Evolutionary conservation across 2,797 vertebrate species (phyloP).

Genomic region (Eupleurogrammus muticus): DNA sequence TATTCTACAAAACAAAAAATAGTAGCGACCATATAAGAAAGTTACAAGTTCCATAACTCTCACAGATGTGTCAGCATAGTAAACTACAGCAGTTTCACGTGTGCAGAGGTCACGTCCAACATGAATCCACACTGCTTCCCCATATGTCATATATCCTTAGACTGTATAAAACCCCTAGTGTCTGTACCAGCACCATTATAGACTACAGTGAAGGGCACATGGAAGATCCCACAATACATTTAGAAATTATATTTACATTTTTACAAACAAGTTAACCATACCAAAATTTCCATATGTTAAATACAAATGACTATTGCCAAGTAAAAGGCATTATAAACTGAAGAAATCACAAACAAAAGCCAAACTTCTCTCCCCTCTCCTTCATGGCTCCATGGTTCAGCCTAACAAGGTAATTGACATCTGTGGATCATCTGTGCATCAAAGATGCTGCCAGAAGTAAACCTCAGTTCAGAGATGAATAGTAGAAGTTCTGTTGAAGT

Average conservation of each 20-base stretch:
- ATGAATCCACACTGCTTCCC: no score
- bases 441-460: background rate
- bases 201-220: background rate
- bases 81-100: background rate
- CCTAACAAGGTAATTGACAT: background rate
- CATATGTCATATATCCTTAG: background rate
- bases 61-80: background rate
- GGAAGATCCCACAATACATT: no score
- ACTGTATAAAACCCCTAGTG: no score
- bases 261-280: background rate
- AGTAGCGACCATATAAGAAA: no score
- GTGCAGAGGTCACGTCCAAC: background rate
- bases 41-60: background rate
- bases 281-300: background rate
- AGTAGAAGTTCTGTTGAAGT: no score
- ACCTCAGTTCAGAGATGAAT: background rate
- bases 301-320: background rate
- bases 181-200: background rate
- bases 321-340: background rate
- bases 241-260: no score
- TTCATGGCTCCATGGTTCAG: background rate
- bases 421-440: background rate
- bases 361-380: background rate
- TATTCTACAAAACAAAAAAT: no score
- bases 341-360: background rate